Evolutionary conservation across 2,797 vertebrate species (phyloP).

Genomic region (Moxostoma hubbsi): DNA sequence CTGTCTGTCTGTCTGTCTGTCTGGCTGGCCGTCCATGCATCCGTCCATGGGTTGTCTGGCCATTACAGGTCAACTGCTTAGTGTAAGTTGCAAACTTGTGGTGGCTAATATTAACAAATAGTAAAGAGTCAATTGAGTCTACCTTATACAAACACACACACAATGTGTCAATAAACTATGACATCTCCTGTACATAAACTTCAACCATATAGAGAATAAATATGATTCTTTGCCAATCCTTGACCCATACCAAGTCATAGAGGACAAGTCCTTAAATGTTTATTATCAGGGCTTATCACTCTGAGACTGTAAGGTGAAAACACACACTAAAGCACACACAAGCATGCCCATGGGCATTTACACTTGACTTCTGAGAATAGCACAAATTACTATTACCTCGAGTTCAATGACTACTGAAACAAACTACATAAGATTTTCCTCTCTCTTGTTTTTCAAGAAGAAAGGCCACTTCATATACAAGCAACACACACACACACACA

Average conservation of each 20-base stretch:
- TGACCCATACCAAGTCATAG: not conserved
- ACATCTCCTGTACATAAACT: not conserved
- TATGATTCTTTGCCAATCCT: not conserved
- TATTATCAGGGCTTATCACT: conserved; percentile 23
- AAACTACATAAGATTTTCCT: conserved; percentile 59
- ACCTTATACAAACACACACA: conserved; percentile 9
- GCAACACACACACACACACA: conserved; percentile 34
- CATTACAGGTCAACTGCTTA: conserved; percentile 17
- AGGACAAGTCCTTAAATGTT: conserved; percentile 14
- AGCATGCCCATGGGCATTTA: conserved; percentile 8
- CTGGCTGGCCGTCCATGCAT: not conserved
- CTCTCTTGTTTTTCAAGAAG: conserved; percentile 39
- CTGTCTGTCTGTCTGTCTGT: not conserved
- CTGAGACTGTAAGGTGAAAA: conserved; percentile 11
- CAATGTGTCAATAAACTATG: conserved; percentile 2
- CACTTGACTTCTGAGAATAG: conserved; percentile 33
- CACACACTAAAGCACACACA: conserved; percentile 10
- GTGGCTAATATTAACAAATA: conserved; percentile 42
- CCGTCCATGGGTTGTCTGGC: not conserved
- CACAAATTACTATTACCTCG: conserved; percentile 63
- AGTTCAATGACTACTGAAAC: conserved; percentile 70
- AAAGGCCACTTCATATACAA: conserved; percentile 55
- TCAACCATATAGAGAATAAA: not conserved
- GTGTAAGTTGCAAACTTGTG: not conserved
- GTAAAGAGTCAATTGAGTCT: not conserved